Conservation (phyloP, 2,113 vertebrate species). For the Cinclus mexicanus region DNA sequence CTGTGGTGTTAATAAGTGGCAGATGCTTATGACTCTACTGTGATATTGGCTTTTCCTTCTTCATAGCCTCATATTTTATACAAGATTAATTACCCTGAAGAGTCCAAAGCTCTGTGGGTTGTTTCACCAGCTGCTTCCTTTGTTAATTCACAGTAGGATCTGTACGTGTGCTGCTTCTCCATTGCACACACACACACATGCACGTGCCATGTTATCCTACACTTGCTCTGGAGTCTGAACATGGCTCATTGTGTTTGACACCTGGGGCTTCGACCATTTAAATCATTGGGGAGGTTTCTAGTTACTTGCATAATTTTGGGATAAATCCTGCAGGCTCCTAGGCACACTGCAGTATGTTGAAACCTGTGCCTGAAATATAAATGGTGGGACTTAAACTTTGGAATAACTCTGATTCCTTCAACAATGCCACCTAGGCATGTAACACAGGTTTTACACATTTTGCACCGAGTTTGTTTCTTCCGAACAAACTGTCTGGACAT, state of each 20-base stretch:
- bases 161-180: neutral
- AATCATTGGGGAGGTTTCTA: neutral
- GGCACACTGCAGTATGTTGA: neutral
- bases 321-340: neutral
- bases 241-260: neutral
- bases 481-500: neutral
- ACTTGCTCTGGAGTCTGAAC: neutral
- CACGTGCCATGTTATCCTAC: accelerated
- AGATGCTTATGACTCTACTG: neutral
- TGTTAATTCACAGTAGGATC: neutral
- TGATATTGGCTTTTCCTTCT: neutral
- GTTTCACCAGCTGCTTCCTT: neutral
- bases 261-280: neutral
- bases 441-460: neutral
- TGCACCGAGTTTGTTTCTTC: neutral
- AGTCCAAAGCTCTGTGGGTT: neutral
- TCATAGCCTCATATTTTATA: neutral
- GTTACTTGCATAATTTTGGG: neutral
- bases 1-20: neutral
- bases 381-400: neutral
- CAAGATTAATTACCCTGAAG: neutral
- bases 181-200: too few species aligned
- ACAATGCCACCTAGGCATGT: neutral
- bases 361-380: neutral
- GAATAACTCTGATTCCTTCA: neutral